Evolutionary conservation across 2,113 vertebrate species (phyloP).

Genomic region (Thamnophis sirtalis): DNA sequence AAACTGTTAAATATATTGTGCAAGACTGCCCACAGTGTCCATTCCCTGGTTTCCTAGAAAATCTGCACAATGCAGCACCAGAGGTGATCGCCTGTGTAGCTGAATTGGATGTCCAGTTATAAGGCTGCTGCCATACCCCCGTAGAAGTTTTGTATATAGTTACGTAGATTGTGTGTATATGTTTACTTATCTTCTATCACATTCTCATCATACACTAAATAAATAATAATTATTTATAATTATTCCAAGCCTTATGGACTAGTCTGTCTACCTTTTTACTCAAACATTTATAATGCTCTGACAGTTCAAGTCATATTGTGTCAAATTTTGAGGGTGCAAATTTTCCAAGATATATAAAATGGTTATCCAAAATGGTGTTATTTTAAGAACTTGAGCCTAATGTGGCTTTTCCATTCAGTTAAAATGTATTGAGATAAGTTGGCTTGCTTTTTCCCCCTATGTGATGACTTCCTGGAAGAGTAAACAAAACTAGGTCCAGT

Average conservation of each 20-base stretch:
- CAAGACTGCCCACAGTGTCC: neutral
- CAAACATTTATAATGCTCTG: neutral
- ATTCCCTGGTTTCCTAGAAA: neutral
- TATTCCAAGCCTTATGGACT: neutral
- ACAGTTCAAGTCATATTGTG: neutral
- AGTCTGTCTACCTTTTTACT: neutral
- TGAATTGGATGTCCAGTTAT: neutral
- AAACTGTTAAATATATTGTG: neutral
- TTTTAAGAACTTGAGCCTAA: neutral
- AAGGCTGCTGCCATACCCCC: neutral
- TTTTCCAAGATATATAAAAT: neutral
- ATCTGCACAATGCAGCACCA: neutral
- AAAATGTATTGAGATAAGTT: neutral
- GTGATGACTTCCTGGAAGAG: neutral
- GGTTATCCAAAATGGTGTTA: neutral
- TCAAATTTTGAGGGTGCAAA: neutral
- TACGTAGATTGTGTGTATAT: neutral
- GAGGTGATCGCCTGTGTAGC: too few relatives aligned
- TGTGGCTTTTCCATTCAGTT: neutral
- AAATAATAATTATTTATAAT: neutral
- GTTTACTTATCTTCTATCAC: neutral
- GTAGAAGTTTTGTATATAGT: neutral
- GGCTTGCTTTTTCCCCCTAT: neutral
- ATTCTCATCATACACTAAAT: neutral
- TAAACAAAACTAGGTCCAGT: neutral